These are phyloP conservation scores for Chascanopsetta lugubris DNA, from an alignment of 2,113 vertebrate species.

Conservation along the genomic window DNA sequence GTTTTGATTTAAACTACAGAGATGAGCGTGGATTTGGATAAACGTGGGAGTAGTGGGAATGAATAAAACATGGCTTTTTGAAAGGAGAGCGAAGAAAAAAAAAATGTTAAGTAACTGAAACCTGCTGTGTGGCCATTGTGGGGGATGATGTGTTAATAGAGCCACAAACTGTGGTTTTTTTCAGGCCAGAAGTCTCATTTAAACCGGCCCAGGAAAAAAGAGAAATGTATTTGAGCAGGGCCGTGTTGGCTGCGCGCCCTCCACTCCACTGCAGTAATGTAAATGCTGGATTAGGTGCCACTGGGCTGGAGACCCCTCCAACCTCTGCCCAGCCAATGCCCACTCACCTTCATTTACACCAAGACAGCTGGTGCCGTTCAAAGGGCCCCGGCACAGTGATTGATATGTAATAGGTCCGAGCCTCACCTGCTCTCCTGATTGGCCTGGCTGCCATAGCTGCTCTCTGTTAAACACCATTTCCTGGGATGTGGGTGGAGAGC, in stretches of 20 bases:
- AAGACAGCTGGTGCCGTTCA: slow-evolving; percentile 83
- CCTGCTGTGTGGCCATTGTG: slow-evolving; percentile 76
- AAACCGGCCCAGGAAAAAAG: slow-evolving; percentile 56
- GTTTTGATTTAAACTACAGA: slow-evolving; percentile 62
- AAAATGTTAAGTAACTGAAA: slow-evolving; percentile 71
- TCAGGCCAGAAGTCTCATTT: slow-evolving; percentile 78
- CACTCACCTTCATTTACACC: slow-evolving; percentile 76
- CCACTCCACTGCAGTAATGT: slow-evolving; percentile 79
- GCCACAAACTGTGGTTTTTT: slow-evolving; percentile 75
- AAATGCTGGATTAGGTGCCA: slow-evolving; percentile 79
- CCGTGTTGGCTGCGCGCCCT: slow-evolving; percentile 75
- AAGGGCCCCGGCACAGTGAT: slow-evolving; percentile 80
- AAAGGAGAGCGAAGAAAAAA: slow-evolving; percentile 49
- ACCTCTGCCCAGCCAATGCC: slow-evolving; percentile 44
- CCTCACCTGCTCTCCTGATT: slow-evolving; percentile 79
- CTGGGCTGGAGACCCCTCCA: slow-evolving; percentile 56
- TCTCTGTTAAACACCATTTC: slow-evolving; percentile 66
- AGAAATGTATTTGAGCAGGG: slow-evolving; percentile 76
- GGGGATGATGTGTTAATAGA: slow-evolving; percentile 80
- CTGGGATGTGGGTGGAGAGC: slow-evolving; percentile 34
- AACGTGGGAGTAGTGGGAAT: slow-evolving; percentile 70
- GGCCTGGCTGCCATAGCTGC: slow-evolving; percentile 44
- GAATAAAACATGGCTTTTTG: slow-evolving; percentile 74
- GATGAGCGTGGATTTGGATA: slow-evolving; percentile 62
- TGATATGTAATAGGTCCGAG: slow-evolving; percentile 83